Base-by-base conservation (phyloP, 2,888 invertebrate species). In the Neuroscelio doddi region DNA sequence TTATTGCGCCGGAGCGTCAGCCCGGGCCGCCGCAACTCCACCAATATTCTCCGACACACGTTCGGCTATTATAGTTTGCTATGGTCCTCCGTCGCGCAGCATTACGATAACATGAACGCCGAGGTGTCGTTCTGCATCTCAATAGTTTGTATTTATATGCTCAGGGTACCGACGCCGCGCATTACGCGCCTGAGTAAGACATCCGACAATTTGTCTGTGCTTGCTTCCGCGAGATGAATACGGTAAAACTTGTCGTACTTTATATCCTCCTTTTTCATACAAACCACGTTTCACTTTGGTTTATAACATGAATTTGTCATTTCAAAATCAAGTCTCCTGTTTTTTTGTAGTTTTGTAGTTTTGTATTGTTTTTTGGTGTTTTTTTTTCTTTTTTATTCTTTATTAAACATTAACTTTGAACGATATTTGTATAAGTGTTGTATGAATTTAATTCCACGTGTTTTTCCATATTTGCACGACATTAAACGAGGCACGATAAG, bases 71-170 rank as follows among this genome's bases (percentile, higher is more conserved):
- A 45, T 44, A 49, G 55, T 53, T 58, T 75, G 72, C 77, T 69
- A 76, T 78, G 62, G 53, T 62, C 12, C 30, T 57, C 55, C 42
- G 61, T 50, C 67, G 59, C 46, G 49, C 29, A 44, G 57, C 53
- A 61, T 58, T 45, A 41, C 49, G 38, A 38, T 50, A 44, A 47
- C 63, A 66, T 45, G 56, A 71, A 30, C 62, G 73, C 70, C 69
- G 78, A 74, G 66, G 68, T 78, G 72, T 76, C 79, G 52, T 70
- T 83, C 66, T 83, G 83, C 73, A 74, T 83, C 68, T 83, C 83
- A 41, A 63, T 83, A 45, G 71, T 83, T 30, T 82, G 83, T 70
- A 69, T 83, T 58, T 80, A 80, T 68, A 74, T 80, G 63, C 71
- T 78, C 50, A 72, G 73, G 41, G 55, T 67, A 50, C 65, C 71